Percentiles rank a stretch among this genome's conserved stretches.
These are phyloP conservation scores for Orius insidiosus DNA, from an alignment of 1,140 invertebrate genomes.

Conservation along the genomic window DNA sequence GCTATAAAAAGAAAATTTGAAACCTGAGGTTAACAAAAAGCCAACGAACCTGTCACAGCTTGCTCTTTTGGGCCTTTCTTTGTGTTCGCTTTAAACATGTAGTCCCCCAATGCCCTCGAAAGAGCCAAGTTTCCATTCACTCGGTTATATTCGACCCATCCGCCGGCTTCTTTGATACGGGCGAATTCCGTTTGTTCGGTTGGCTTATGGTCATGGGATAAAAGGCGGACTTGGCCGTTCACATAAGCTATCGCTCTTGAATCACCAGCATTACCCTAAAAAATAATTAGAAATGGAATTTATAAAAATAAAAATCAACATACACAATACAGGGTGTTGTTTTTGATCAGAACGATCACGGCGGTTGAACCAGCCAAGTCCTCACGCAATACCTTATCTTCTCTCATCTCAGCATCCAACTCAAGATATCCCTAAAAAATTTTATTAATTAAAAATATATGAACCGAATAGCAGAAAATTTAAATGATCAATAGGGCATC, in stretches of 20 bases:
- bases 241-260: constrained; percentile 73
- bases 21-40: too few species aligned
- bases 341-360: constrained; percentile 67
- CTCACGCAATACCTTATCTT: constrained; percentile 69
- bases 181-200: constrained; percentile 68
- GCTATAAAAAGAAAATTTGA: constrained; percentile 33
- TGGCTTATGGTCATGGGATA: constrained; percentile 90
- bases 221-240: constrained; percentile 43
- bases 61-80: constrained; percentile 76
- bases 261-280: constrained; percentile 82
- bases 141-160: constrained; percentile 91
- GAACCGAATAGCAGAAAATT: too few species aligned
- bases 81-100: constrained; percentile 86
- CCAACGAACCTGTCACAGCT: constrained; percentile 75
- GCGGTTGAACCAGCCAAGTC: constrained; percentile 91
- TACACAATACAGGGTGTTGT: constrained; percentile 68
- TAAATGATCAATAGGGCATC: too few species aligned
- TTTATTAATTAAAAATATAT: background rate
- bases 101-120: constrained; percentile 91
- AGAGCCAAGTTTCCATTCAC: constrained; percentile 95
- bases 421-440: constrained; percentile 64
- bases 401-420: constrained; percentile 79
- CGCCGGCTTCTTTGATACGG: constrained; percentile 83
- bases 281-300: too few species aligned
- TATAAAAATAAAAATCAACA: constrained; percentile 24